phyloP scores from a whole-genome alignment of 2,888 invertebrate species.

The Antheraea yamamai region DNA sequence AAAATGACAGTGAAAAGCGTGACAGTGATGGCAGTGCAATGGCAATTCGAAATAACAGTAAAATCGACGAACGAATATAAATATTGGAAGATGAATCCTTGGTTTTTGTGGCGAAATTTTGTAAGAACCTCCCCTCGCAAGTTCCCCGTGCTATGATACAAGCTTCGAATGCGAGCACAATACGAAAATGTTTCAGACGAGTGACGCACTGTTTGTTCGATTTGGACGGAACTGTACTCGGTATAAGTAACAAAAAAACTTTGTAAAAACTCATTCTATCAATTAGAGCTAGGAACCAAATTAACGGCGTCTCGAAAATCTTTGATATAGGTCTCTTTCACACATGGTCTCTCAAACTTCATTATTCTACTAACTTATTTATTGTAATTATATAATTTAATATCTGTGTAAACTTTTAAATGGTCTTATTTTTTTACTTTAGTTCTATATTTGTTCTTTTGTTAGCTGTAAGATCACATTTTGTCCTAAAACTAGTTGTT shows the following conservation, averaged over 20 bases:
- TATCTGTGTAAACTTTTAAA: too few relatives aligned
- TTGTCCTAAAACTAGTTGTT: too few relatives aligned
- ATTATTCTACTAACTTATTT: too few relatives aligned
- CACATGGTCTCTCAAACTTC: too few relatives aligned
- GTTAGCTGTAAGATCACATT: too few relatives aligned
- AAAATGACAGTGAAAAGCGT: neutral
- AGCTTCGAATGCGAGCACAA: neutral
- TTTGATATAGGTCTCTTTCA: too few relatives aligned
- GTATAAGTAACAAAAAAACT: conserved; percentile 36
- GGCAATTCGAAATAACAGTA: neutral
- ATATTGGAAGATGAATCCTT: neutral
- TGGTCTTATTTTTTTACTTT: too few relatives aligned
- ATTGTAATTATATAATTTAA: too few relatives aligned
- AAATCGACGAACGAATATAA: neutral
- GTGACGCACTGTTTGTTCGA: conserved; percentile 67
- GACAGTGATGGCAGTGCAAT: neutral
- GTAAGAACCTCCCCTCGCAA: neutral
- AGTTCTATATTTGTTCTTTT: too few relatives aligned
- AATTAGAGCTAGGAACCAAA: too few relatives aligned
- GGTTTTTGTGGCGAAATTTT: conserved; percentile 2
- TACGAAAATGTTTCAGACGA: conserved; percentile 24
- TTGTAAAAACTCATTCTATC: too few relatives aligned
- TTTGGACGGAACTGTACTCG: conserved; percentile 64
- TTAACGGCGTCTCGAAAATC: too few relatives aligned
- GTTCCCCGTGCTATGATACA: neutral